Conservation (phyloP, 2,113 vertebrate species). For the Pluvianellus socialis region DNA sequence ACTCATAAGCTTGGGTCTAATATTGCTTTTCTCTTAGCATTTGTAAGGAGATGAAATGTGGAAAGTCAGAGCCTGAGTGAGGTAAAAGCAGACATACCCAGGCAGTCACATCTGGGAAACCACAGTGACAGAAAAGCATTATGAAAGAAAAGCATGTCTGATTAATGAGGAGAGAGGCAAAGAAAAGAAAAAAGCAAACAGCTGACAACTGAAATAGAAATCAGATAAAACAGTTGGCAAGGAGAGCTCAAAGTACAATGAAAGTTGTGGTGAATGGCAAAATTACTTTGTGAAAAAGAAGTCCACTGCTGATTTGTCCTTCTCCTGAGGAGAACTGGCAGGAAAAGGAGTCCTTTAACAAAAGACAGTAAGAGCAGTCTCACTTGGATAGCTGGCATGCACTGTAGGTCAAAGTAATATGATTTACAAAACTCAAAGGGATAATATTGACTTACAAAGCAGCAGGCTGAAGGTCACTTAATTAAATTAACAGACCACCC, state of each 20-base stretch:
- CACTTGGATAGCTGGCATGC: not conserved
- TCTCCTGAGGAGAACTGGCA: not conserved
- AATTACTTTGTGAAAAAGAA: not conserved
- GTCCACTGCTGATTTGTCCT: not conserved
- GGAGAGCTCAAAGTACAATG: not conserved
- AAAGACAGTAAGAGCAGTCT: not conserved
- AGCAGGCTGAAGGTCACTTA: not conserved
- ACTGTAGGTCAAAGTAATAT: not conserved
- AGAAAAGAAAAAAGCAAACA: not conserved
- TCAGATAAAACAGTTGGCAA: not conserved
- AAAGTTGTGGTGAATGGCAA: not conserved
- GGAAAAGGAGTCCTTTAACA: not conserved
- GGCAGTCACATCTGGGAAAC: not conserved
- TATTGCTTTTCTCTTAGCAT: not conserved
- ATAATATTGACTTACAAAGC: not conserved
- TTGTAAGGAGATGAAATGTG: not conserved
- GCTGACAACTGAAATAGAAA: slow-evolving; percentile 1
- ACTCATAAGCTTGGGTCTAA: accelerated
- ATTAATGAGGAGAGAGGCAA: not conserved
- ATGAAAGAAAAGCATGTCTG: not conserved
- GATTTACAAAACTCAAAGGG: not conserved
- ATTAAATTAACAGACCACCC: not conserved
- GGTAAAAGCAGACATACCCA: not conserved
- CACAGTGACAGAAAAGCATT: not conserved
- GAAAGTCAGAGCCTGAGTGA: not conserved